Conservation (phyloP, 2,888 invertebrate species). For the Machimus rusticus region DNA sequence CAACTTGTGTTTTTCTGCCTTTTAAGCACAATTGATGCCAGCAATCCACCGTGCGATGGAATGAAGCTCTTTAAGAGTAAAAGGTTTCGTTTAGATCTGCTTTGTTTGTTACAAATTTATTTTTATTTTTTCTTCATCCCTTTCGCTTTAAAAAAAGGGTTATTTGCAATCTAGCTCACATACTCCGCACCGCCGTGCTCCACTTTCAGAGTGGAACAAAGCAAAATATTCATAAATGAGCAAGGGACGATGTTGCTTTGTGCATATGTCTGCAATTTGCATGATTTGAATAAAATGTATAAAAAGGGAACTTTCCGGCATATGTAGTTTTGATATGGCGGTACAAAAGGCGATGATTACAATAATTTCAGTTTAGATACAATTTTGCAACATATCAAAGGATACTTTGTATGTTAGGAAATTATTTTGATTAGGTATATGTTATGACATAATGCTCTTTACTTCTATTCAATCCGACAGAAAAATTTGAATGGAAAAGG, state of each 20-base stretch:
- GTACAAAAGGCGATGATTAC: neutral
- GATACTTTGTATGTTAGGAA: neutral
- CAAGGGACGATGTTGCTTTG: neutral
- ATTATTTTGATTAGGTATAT: neutral
- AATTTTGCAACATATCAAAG: neutral
- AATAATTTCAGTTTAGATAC: neutral
- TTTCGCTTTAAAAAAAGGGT: neutral
- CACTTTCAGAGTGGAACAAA: neutral
- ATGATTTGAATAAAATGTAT: neutral
- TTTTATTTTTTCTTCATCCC: neutral
- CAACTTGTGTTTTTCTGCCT: slow-evolving; percentile 19
- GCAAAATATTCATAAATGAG: neutral
- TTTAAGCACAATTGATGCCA: slow-evolving; percentile 20
- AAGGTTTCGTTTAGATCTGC: neutral
- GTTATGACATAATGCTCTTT: neutral
- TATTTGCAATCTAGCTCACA: neutral
- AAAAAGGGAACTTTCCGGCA: neutral
- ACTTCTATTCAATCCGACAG: neutral
- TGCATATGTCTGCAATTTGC: neutral
- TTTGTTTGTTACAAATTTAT: neutral
- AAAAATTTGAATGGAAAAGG: neutral
- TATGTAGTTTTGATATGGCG: neutral
- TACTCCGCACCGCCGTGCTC: neutral
- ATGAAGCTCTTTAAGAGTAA: neutral
- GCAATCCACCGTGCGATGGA: neutral